Conservation (phyloP, 2,888 invertebrate genomes). For the Torymus tubicola region DNA sequence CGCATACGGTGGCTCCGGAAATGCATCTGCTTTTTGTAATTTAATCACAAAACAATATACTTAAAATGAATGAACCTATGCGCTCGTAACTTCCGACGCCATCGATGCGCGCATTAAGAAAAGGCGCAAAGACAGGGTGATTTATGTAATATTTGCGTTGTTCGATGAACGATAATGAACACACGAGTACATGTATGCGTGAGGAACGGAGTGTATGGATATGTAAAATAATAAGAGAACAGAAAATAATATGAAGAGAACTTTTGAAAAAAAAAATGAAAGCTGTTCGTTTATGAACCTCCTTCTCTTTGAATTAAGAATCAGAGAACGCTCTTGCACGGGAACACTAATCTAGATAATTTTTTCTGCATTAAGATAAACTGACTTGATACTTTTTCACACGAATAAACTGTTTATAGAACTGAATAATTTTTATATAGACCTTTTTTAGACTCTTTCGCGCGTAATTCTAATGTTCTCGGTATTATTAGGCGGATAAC, state of each 20-base stretch:
- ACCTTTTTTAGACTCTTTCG: background rate
- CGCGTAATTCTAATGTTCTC: background rate
- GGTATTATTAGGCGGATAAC: background rate
- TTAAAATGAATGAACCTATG: slow-evolving; percentile 12
- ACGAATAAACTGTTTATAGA: slow-evolving; percentile 12
- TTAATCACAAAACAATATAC: slow-evolving; percentile 36
- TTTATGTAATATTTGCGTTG: slow-evolving; percentile 56
- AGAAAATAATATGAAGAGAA: slow-evolving; percentile 49
- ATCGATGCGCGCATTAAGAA: slow-evolving; percentile 31
- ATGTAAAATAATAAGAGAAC: slow-evolving; percentile 53
- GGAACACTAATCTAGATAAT: slow-evolving; percentile 37
- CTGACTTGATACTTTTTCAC: slow-evolving; percentile 29
- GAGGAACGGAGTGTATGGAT: slow-evolving; percentile 17
- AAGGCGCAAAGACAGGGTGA: slow-evolving; percentile 56
- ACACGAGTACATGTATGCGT: slow-evolving; percentile 25
- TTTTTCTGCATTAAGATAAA: slow-evolving; percentile 31
- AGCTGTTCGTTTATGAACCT: slow-evolving; percentile 51
- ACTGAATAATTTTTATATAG: no score
- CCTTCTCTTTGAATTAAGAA: slow-evolving; percentile 39
- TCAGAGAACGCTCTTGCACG: slow-evolving; percentile 31
- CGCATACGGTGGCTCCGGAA: slow-evolving; percentile 26
- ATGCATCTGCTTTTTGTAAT: slow-evolving; percentile 41
- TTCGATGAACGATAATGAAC: slow-evolving; percentile 37
- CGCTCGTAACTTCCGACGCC: slow-evolving; percentile 34
- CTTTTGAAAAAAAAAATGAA: slow-evolving; percentile 15